Evolutionary conservation across 2,888 invertebrate genomes (phyloP).

Genomic region (Epinotia brunnichana): DNA sequence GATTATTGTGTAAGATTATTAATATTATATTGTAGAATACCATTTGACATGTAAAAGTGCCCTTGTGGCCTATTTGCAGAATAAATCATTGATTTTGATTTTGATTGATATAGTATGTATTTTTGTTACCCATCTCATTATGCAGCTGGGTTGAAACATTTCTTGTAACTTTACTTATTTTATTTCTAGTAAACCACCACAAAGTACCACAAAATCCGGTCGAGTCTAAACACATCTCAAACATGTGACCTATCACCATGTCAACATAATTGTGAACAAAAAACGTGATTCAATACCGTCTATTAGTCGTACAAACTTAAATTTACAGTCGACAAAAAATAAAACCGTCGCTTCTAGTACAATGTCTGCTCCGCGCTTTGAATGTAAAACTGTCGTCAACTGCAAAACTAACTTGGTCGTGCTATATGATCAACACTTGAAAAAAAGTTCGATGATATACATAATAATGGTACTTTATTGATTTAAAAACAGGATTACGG

Average conservation of each 20-base stretch:
- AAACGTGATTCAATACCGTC: slow-evolving; percentile 31
- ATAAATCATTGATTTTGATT: too few relatives aligned
- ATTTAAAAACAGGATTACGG: slow-evolving; percentile 34
- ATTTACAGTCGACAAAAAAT: neutral
- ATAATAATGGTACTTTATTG: slow-evolving; percentile 28
- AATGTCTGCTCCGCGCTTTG: neutral
- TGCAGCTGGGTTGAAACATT: too few relatives aligned
- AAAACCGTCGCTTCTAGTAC: neutral
- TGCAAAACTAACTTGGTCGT: slow-evolving; percentile 14
- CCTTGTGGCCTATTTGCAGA: too few relatives aligned
- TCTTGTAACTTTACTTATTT: too few relatives aligned
- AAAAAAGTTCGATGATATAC: slow-evolving; percentile 7
- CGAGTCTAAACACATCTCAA: neutral
- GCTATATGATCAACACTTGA: neutral
- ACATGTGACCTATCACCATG: slow-evolving; percentile 21
- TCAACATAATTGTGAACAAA: neutral
- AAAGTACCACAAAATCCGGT: neutral
- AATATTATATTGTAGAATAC: too few relatives aligned
- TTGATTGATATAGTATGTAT: too few relatives aligned
- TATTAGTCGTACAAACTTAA: slow-evolving; percentile 18
- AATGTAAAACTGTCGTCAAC: neutral
- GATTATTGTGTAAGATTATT: too few relatives aligned
- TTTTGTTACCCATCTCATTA: too few relatives aligned
- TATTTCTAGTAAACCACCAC: too few relatives aligned
- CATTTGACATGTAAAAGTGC: too few relatives aligned